Conservation (phyloP, 2,888 invertebrate genomes). For the Morpho deidamia region DNA sequence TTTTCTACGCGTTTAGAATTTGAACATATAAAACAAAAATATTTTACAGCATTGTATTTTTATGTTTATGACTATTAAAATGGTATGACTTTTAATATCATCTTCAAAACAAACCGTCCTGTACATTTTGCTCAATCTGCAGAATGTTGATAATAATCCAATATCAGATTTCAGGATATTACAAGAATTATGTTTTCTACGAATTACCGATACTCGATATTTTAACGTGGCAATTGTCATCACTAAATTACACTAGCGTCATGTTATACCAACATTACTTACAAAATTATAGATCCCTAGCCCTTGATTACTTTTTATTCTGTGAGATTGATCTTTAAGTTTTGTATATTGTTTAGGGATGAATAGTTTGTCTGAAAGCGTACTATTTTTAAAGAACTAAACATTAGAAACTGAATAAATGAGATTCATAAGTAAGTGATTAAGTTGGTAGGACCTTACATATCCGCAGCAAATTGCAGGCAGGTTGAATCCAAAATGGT, state of each 20-base stretch:
- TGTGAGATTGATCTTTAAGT: constrained; percentile 13
- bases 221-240: constrained; percentile 8
- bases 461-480: constrained; percentile 45
- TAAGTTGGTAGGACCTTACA: constrained; percentile 30
- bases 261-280: constrained; percentile 36
- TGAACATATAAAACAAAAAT: too few relatives aligned
- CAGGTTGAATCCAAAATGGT: constrained; percentile 74
- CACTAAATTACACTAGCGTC: constrained; percentile 38
- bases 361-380: constrained; percentile 8
- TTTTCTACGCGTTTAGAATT: too few relatives aligned
- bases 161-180: too few relatives aligned
- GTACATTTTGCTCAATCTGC: too few relatives aligned
- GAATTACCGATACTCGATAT: constrained; percentile 16
- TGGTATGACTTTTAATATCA: too few relatives aligned
- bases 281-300: constrained; percentile 10
- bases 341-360: constrained; percentile 6
- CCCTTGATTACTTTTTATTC: constrained; percentile 29
- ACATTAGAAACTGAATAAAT: background rate
- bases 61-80: too few relatives aligned
- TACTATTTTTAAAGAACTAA: constrained; percentile 2
- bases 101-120: too few relatives aligned
- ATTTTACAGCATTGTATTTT: too few relatives aligned
- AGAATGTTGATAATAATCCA: too few relatives aligned
- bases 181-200: background rate
- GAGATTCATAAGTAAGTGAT: constrained; percentile 21